Evolutionary conservation across 2,113 vertebrate species (phyloP), one percentile per base, ranked within the genome.

Genomic region (Thinocorus orbignyianus): DNA sequence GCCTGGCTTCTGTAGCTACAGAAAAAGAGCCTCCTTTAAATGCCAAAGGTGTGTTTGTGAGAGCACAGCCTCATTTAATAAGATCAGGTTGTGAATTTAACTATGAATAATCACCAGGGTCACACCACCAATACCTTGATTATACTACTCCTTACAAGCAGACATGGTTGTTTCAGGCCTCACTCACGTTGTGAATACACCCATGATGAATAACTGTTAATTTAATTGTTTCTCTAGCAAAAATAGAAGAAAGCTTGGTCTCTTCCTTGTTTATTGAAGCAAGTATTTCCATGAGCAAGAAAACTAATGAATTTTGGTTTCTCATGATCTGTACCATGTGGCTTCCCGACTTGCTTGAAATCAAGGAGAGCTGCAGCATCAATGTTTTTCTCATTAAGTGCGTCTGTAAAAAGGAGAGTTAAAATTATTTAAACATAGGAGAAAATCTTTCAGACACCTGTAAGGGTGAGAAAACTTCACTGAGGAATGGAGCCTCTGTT

Each of bases 181-280:
- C 61, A 16, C 55, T 87, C 86, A 48, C 11, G 1, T n/a, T 55
- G 18, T 62, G 76, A 92, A 60, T 64, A 71, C 30, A 41, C 33
- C 58, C 74, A 48, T 25, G 72, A 90, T 88, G 69, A 93, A 83
- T 93, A 90, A 86, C 82, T 73, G 78, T 71, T 88, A 81, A 92
- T 54, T 92, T 83, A 91, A 73, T 93, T 84, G 65, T 96, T 95
- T 91, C 77, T 72, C 33, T n/a, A 68, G 64, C 55, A 92, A 89
- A 88, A 93, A 17, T 1, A 71, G 48, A 55, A 93, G 70, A 52
- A 41, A 81, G 35, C 49, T 81, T 65, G 51, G 55, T 60, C 30
- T 84, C 60, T 66, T 95, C 31, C 30, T 73, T 89, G 65, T 81
- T 95, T 84, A 84, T 20, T 64, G 55, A 37, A 86, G 76, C 35